Base-by-base conservation (phyloP, 2,797 vertebrate species). In the Esox masquinongy region DNA sequence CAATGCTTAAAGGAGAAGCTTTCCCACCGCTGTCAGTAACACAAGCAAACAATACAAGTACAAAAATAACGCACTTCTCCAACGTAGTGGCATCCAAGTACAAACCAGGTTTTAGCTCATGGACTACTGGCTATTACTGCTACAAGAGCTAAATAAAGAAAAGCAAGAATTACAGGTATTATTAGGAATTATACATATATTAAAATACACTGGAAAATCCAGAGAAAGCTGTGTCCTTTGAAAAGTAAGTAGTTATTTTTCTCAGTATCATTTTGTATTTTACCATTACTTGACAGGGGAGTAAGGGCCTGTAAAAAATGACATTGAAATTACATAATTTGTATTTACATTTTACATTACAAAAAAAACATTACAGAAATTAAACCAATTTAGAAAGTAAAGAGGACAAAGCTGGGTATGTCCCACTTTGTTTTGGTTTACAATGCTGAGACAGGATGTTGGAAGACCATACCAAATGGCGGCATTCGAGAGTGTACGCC, bases 391-490 rank as follows among this genome's bases (percentile, higher is more conserved):
- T 93, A 95, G 93, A 94, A 94, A 95, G 96, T 96, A 96, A 95
- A 95, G 96, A 96, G 94, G 95, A 96, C 95, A 96, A 97, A 93
- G 96, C 95, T 97, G 91, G 96, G 96, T 94, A 96, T 97, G 95
- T 98, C 97, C 97, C 96, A 95, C 97, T 96, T 95, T 89, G 85
- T 92, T 91, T 88, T 24, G 92, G 91, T 92, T 97, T 95, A 97
- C 93, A 97, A 97, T 96, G 96, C 96, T 97, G 97, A 99, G 97
- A 99, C 98, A 98, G 97, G 97, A 99, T 99, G 97, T 99, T 98
- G 97, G 95, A 99, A 99, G 97, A 99, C 98, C 98, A 99, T 99
- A 99, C 98, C 98, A 99, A 99, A 99, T 94, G 97, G 97, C 97
- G 97, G 98, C 97, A 97, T 98, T 98, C 97, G 97, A 99, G 97